Percentiles rank a stretch among this genome's conserved stretches.
These are phyloP conservation scores for Cyaniris semiargus DNA, from an alignment of 2,888 invertebrate genomes.

Conservation along the genomic window DNA sequence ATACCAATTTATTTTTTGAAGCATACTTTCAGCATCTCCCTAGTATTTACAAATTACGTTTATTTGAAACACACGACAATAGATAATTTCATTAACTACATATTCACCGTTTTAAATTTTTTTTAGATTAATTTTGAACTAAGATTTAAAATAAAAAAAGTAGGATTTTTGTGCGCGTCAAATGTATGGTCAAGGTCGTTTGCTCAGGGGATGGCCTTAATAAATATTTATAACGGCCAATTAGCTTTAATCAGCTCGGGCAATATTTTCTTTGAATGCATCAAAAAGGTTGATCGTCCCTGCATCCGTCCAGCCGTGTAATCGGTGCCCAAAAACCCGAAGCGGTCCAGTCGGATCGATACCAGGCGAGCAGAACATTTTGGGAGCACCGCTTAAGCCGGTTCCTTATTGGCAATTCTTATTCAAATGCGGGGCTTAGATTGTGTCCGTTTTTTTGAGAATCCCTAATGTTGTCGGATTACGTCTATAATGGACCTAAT, in stretches of 20 bases:
- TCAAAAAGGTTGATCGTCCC: constrained; percentile 15
- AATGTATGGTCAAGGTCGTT: too few species aligned
- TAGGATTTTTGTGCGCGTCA: too few species aligned
- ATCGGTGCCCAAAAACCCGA: constrained; percentile 36
- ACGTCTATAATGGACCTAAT: constrained; percentile 22
- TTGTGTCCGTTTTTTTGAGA: constrained; percentile 43
- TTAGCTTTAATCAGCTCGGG: neutral
- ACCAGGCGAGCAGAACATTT: constrained; percentile 60
- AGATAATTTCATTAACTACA: too few species aligned
- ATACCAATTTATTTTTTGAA: too few species aligned
- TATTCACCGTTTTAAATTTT: too few species aligned
- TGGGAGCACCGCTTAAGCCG: constrained; percentile 58
- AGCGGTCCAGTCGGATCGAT: constrained; percentile 56
- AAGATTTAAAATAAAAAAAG: too few species aligned
- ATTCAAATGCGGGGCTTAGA: constrained; percentile 74
- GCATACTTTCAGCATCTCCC: too few species aligned
- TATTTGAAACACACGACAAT: too few species aligned
- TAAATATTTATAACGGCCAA: constrained; percentile 9
- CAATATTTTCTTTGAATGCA: constrained; percentile 22
- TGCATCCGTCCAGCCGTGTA: constrained; percentile 23
- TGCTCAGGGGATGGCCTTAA: too few species aligned
- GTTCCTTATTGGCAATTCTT: constrained; percentile 74
- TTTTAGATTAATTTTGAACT: too few species aligned
- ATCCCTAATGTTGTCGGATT: constrained; percentile 34
- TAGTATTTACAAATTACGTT: too few species aligned